phyloP scores from a whole-genome alignment of 2,113 vertebrate genomes.

The Gopherus flavomarginatus region DNA sequence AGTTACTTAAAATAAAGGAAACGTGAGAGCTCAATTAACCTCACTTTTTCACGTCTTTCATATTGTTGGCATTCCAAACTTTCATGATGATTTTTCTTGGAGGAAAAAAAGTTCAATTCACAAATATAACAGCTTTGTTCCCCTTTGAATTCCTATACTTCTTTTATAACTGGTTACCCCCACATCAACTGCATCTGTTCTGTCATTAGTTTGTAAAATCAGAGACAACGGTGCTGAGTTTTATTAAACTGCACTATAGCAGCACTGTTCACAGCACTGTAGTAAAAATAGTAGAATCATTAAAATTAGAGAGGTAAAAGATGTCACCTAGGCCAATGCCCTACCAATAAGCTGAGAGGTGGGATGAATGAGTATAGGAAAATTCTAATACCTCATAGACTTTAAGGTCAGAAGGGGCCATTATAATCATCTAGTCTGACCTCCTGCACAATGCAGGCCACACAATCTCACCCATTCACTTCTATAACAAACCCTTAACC shows the following conservation, averaged over 20 bases:
- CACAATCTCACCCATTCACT: no score
- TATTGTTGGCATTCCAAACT: slow-evolving; percentile 4
- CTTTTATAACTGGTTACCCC: neutral
- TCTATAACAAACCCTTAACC: no score
- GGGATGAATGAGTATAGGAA: neutral
- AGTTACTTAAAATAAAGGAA: slow-evolving; percentile 58
- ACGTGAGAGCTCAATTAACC: slow-evolving; percentile 20
- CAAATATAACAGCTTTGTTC: neutral
- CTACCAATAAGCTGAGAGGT: neutral
- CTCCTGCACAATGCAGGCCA: no score
- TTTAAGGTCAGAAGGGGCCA: no score
- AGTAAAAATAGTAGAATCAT: neutral
- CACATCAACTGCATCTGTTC: neutral
- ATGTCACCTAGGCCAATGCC: neutral
- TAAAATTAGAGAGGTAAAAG: neutral
- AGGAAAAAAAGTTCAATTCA: slow-evolving; percentile 10
- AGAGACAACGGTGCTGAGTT: neutral
- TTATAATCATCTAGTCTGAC: no score
- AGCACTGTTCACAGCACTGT: neutral
- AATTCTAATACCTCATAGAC: neutral
- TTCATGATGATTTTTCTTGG: slow-evolving; percentile 14
- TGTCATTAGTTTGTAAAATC: neutral
- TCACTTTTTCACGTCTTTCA: slow-evolving; percentile 30
- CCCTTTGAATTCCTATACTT: neutral
- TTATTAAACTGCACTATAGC: neutral